phyloP scores from a whole-genome alignment of 1,140 invertebrate genomes.

The Drosophila ironensis region DNA sequence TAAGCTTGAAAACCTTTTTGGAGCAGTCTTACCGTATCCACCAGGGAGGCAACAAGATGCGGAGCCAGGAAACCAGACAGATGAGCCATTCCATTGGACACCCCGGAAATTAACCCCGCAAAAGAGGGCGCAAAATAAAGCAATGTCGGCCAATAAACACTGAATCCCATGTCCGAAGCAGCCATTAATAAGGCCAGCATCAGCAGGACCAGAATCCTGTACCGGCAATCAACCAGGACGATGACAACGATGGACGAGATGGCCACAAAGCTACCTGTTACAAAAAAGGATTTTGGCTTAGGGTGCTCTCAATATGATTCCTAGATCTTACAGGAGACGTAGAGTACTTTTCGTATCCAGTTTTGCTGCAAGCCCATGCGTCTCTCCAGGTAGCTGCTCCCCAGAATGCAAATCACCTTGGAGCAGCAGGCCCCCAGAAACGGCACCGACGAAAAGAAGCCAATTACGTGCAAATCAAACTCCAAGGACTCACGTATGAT shows the following conservation, averaged over 20 bases:
- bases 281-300: too few species aligned
- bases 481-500: constrained; percentile 71
- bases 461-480: constrained; percentile 53
- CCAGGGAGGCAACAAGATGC: constrained; percentile 42
- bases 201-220: constrained; percentile 45
- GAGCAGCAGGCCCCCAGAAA: constrained; percentile 59
- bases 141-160: constrained; percentile 69
- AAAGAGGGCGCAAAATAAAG: constrained; percentile 72
- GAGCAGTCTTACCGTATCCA: constrained; percentile 52
- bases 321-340: constrained; percentile 48
- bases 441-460: constrained; percentile 52
- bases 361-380: constrained; percentile 22
- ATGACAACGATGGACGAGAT: constrained; percentile 36
- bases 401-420: constrained; percentile 53
- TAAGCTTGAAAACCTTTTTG: not conserved
- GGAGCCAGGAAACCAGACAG: constrained; percentile 67
- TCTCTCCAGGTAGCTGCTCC: constrained; percentile 48
- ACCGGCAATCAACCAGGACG: constrained; percentile 30
- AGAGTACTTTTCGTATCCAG: constrained; percentile 53
- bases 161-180: constrained; percentile 61
- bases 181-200: constrained; percentile 54
- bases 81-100: constrained; percentile 61
- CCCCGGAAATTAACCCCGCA: constrained; percentile 63
- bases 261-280: constrained; percentile 39
- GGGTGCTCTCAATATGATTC: too few species aligned